Evolutionary conservation across 2,113 vertebrate genomes (phyloP), one percentile per base, ranked within the genome.

Genomic region (Hippocampus mohnikei): DNA sequence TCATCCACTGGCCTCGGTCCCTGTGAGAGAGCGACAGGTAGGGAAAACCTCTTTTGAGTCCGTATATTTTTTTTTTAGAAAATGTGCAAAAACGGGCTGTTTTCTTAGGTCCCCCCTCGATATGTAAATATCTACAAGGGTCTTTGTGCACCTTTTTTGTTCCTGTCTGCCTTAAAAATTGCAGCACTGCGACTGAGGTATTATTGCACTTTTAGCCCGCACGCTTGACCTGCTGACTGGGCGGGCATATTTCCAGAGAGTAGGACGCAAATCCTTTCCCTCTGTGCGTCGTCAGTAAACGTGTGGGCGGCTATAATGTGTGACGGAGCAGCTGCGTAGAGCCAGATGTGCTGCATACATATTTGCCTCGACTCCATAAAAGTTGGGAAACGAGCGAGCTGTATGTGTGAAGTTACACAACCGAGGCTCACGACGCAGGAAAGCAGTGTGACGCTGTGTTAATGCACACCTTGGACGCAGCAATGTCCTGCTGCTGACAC

Each of bases 191-290:
- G 74, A 68, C 84, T 85, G 88, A 88, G 88, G 85, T 86, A 90
- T 84, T 90, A 87, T 90, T 90, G 87, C 87, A 88, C 83, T 72
- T 80, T 33, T 75, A 83, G 73, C 80, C 81, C 79, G 21, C 78
- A 77, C 66, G 44, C 62, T 46, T 21, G 79, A 83, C 60, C 73
- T 78, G 80, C 10, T 1, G 33, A 79, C 66, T 83, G 76, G 23
- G 20, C 13, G 76, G 23, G 20, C 13, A 46, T 58, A 6, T 37
- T 37, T 37, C 33, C 33, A 37, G 33, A 37, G 33, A 37, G 33
- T 37, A 6, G 33, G 33, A 1, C 33, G 33, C 33, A 37, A 74
- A 58, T 40, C 25, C 13, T 62, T 65, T 68, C 37, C 52, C 73
- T 81, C 63, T n/a, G 50, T 8, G 27, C 65, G 64, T 64, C 50